Evolutionary conservation across 1,140 invertebrate species (phyloP).

Genomic region (Agraylea sexmaculata): DNA sequence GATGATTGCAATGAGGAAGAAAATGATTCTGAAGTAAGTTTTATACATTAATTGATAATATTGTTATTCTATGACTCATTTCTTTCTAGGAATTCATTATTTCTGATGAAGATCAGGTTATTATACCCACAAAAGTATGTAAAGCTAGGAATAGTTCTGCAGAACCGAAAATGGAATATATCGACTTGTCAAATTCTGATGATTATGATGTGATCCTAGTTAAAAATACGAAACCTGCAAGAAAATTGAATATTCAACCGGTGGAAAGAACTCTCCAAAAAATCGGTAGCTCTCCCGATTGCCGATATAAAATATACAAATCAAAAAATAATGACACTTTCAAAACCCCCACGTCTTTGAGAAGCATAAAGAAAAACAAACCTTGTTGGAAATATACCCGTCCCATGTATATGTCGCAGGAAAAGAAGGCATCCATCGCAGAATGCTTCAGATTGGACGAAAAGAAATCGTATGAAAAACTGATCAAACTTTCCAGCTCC

Average conservation of each 20-base stretch:
- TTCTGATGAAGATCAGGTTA: too few relatives aligned
- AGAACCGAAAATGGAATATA: conserved; percentile 3
- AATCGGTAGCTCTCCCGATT: background rate
- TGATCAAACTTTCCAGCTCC: conserved; percentile 31
- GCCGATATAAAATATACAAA: conserved; percentile 4
- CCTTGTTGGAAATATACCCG: too few relatives aligned
- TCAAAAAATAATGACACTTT: background rate
- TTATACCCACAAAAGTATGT: too few relatives aligned
- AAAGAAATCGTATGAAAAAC: conserved; percentile 34
- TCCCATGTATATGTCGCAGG: too few relatives aligned
- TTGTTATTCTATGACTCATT: too few relatives aligned
- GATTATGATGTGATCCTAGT: conserved; percentile 15
- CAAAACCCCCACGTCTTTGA: background rate
- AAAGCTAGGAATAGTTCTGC: conserved; percentile 1
- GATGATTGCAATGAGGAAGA: conserved; percentile 8
- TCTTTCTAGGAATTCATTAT: too few relatives aligned
- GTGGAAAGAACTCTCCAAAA: background rate
- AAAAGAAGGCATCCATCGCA: conserved; percentile 24
- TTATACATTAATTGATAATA: background rate
- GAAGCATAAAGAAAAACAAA: too few relatives aligned
- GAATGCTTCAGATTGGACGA: conserved; percentile 38
- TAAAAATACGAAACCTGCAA: conserved; percentile 6
- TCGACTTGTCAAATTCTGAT: conserved; percentile 11
- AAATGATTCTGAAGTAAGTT: conserved; percentile 6
- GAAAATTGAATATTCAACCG: background rate